Evolutionary conservation across 2,113 vertebrate genomes (phyloP), one percentile per base, ranked within the genome.

Genomic region (Rhinogobius similis): DNA sequence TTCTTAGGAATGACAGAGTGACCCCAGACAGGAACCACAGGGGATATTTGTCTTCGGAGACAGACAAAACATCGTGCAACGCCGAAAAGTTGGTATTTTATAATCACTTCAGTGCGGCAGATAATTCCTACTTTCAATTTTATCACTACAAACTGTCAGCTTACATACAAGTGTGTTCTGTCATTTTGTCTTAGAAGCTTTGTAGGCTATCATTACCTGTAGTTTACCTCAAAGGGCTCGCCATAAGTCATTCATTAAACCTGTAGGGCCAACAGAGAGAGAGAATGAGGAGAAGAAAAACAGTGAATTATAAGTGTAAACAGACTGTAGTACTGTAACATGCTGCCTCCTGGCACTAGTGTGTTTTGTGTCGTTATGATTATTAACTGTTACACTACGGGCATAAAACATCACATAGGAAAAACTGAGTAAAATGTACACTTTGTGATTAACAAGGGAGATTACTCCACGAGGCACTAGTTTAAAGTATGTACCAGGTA

Each of bases 21-120:
- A 91, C 85, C 86, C 81, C 79, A 81, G 81, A 81, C 82, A 72
- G 82, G 77, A 87, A 86, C 85, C 70, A 36, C 76, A 62, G 70
- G 82, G 62, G 75, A 82, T 79, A 62, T 76, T 72, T 20, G 66
- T 84, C 82, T 82, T 63, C 53, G 77, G 56, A 70, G 68, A 75
- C 70, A 88, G 79, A 87, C 83, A 84, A 78, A 88, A 89, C 86
- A 89, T 75, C 68, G 52, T 61, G 36, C 21, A 7, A 71, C 79
- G 79, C 77, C 67, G 65, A 73, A 77, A 55, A 11, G 48, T 29
- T 59, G 63, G 23, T 70, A 36, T 62, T 75, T 72, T 69, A 75
- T 72, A 72, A 62, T 70, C 74, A 66, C 75, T 68, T 81, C 61
- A 65, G 65, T 63, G 55, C 44, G 50, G 32, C 61, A 43, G 66